A percentile compares a stretch with the other conserved stretches of the same genome.
phyloP scores from a whole-genome alignment of 2,888 invertebrate species.

The Cantharis nigra region DNA sequence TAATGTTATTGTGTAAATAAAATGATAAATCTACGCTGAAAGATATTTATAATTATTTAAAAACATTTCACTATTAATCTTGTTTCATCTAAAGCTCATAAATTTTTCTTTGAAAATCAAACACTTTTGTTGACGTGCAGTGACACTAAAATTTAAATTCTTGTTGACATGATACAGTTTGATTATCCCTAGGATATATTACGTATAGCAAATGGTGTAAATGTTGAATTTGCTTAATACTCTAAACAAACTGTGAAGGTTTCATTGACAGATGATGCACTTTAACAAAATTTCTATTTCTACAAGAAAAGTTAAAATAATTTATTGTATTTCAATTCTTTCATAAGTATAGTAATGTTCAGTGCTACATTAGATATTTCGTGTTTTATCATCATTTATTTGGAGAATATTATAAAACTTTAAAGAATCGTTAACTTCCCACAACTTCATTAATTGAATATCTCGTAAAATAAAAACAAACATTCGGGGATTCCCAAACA shows the following conservation, averaged over 20 bases:
- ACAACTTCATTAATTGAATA: no score
- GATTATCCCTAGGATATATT: neutral
- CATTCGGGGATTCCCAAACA: no score
- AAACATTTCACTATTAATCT: neutral
- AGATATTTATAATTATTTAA: no score
- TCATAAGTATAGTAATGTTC: no score
- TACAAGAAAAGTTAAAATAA: neutral
- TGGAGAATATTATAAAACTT: no score
- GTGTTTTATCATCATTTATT: no score
- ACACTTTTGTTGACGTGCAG: neutral
- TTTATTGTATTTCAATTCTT: neutral
- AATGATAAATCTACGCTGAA: no score
- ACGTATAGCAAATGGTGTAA: neutral
- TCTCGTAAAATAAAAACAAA: no score
- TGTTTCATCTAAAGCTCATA: neutral
- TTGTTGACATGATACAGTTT: neutral
- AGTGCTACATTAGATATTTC: no score
- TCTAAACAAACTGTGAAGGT: neutral
- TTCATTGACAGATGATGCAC: neutral
- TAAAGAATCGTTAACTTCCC: no score
- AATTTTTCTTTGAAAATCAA: neutral
- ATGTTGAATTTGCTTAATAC: neutral
- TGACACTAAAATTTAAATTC: neutral
- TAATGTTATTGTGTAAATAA: no score
- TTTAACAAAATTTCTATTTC: neutral